Evolutionary conservation across 2,113 vertebrate species (phyloP).

Genomic region (Onychorhynchus coronatus): DNA sequence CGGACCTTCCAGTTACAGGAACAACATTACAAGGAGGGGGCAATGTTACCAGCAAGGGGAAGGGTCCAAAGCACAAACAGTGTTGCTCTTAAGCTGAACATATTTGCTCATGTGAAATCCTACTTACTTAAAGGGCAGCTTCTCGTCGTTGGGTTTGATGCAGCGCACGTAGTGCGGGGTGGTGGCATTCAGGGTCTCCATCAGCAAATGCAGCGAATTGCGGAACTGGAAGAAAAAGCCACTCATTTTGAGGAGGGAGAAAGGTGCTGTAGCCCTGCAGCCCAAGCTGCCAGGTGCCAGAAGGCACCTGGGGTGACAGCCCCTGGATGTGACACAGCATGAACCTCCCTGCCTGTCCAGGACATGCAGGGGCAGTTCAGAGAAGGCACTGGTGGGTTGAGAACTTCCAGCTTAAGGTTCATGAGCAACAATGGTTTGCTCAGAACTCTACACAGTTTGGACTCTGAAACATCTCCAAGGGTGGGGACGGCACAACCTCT

Average conservation of each 20-base stretch:
- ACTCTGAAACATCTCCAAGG: neutral
- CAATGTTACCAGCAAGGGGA: neutral
- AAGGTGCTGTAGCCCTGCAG: neutral
- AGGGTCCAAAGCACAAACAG: fast-evolving
- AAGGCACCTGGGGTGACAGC: neutral
- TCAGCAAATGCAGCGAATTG: slow-evolving; percentile 88
- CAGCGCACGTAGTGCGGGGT: slow-evolving; percentile 96
- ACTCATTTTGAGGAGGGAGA: neutral
- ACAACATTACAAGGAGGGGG: neutral
- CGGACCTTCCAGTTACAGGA: fast-evolving
- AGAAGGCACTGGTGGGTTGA: neutral
- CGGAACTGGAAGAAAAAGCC: slow-evolving; percentile 81
- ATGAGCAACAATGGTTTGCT: neutral
- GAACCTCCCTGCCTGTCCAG: neutral
- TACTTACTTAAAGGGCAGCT: slow-evolving; percentile 90
- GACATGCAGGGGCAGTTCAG: neutral
- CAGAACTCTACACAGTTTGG: fast-evolving
- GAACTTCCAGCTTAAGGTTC: neutral
- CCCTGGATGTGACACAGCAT: fast-evolving
- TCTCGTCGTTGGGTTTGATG: slow-evolving; percentile 93
- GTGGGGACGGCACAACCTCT: neutral
- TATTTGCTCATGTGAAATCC: neutral
- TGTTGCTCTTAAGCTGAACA: fast-evolving
- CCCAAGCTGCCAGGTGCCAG: neutral
- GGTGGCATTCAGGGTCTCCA: slow-evolving; percentile 94